Evolutionary conservation across 2,888 invertebrate genomes (phyloP).

Genomic region (Mystacides longicornis): DNA sequence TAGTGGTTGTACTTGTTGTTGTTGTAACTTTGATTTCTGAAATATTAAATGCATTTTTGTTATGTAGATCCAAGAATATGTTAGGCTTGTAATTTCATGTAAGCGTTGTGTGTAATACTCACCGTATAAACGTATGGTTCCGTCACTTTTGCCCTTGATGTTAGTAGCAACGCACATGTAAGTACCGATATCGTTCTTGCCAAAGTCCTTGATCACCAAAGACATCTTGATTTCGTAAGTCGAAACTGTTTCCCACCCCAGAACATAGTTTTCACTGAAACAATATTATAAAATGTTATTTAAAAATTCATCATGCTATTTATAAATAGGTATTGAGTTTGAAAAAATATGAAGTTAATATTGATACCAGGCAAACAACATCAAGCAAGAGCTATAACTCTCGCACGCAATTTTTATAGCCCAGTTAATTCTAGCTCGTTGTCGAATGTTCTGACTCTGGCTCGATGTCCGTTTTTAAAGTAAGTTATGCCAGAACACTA

Average conservation of each 20-base stretch:
- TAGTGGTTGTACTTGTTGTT: constrained; percentile 41
- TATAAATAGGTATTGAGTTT: no score
- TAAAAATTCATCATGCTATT: not conserved
- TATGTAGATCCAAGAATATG: not conserved
- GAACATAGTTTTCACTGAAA: constrained; percentile 56
- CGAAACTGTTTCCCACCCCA: constrained; percentile 52
- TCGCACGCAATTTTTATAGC: no score
- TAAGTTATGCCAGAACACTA: no score
- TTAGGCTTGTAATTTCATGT: not conserved
- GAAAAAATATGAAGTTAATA: not conserved
- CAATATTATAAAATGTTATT: not conserved
- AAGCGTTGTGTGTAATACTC: constrained; percentile 28
- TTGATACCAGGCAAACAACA: no score
- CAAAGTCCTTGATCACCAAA: constrained; percentile 55
- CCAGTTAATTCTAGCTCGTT: no score
- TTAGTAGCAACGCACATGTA: constrained; percentile 67
- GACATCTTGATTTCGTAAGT: constrained; percentile 55
- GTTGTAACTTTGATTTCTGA: constrained; percentile 46
- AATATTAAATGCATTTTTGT: constrained; percentile 19
- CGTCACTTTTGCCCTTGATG: constrained; percentile 62
- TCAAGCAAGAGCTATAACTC: no score
- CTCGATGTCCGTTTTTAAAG: no score
- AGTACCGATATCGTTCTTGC: constrained; percentile 53
- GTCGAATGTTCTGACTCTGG: no score
- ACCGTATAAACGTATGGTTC: constrained; percentile 63